Evolutionary conservation across 2,797 vertebrate genomes (phyloP).

Genomic region (Mionectes olivaceus): DNA sequence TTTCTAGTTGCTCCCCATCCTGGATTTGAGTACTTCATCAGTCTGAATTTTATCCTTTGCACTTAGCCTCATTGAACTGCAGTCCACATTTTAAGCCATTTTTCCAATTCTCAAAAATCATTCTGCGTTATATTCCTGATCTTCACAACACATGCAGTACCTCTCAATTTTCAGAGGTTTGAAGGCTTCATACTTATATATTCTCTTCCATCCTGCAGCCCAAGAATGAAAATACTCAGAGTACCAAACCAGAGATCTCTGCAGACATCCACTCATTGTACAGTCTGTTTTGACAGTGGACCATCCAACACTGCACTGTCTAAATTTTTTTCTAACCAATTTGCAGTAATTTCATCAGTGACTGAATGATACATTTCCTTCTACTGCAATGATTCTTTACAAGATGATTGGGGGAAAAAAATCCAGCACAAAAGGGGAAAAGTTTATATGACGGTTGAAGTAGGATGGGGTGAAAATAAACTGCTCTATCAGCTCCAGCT

Average conservation of each 20-base stretch:
- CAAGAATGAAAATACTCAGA: neutral
- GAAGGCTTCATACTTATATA: neutral
- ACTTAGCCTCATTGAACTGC: neutral
- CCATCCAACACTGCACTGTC: neutral
- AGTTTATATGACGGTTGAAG: neutral
- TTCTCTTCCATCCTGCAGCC: neutral
- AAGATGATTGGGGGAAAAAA: fast-evolving
- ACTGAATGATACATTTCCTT: neutral
- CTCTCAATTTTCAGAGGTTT: neutral
- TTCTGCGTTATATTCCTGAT: neutral
- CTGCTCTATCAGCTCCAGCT: neutral
- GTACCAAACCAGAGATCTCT: neutral
- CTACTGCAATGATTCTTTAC: neutral
- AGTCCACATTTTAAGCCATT: neutral
- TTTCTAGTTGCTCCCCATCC: neutral
- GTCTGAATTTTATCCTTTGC: neutral
- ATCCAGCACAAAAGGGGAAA: neutral
- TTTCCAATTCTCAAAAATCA: neutral
- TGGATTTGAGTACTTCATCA: neutral
- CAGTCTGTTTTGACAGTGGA: neutral
- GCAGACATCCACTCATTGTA: neutral
- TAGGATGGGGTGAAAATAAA: neutral
- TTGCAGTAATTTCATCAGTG: neutral
- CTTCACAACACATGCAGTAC: neutral
- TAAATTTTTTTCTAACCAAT: neutral